These are phyloP conservation scores for Himalopsyche phryganea DNA, from an alignment of 1,140 invertebrate genomes.

Conservation along the genomic window DNA sequence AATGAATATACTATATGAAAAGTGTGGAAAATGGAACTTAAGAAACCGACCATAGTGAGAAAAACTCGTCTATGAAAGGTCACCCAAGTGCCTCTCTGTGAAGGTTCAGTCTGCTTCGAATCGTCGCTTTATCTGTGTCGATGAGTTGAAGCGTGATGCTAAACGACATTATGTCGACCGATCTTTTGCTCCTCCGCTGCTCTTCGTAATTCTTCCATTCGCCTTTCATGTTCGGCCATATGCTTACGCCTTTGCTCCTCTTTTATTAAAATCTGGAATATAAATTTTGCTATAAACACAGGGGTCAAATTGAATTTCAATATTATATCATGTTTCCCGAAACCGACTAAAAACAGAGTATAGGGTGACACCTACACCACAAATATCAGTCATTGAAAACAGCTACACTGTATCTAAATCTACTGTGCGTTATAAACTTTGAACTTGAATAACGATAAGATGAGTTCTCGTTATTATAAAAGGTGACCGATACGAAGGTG, in stretches of 20 bases:
- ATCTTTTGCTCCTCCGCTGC: slow-evolving; percentile 36
- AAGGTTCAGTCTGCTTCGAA: neutral
- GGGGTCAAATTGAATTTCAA: too few species aligned
- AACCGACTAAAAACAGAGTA: too few species aligned
- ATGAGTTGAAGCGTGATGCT: slow-evolving; percentile 22
- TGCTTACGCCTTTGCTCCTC: slow-evolving; percentile 81
- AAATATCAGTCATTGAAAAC: too few species aligned
- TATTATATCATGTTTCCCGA: too few species aligned
- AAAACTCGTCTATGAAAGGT: slow-evolving; percentile 33
- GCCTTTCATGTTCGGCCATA: slow-evolving; percentile 78
- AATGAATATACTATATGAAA: neutral
- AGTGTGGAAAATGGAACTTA: slow-evolving; percentile 21
- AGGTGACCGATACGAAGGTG: too few species aligned
- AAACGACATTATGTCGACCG: slow-evolving; percentile 8
- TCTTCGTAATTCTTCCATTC: slow-evolving; percentile 67
- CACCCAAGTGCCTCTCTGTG: slow-evolving; percentile 9
- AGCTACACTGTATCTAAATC: too few species aligned
- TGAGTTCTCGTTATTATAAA: too few species aligned
- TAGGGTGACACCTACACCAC: too few species aligned
- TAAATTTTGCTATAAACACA: neutral
- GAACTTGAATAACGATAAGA: too few species aligned
- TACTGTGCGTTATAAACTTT: too few species aligned
- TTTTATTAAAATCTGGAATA: slow-evolving; percentile 75
- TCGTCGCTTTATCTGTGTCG: slow-evolving; percentile 22
- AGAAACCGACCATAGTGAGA: slow-evolving; percentile 34